These are phyloP conservation scores for Bugulina stolonifera DNA, from an alignment of 2,888 invertebrate species.

Conservation along the genomic window DNA sequence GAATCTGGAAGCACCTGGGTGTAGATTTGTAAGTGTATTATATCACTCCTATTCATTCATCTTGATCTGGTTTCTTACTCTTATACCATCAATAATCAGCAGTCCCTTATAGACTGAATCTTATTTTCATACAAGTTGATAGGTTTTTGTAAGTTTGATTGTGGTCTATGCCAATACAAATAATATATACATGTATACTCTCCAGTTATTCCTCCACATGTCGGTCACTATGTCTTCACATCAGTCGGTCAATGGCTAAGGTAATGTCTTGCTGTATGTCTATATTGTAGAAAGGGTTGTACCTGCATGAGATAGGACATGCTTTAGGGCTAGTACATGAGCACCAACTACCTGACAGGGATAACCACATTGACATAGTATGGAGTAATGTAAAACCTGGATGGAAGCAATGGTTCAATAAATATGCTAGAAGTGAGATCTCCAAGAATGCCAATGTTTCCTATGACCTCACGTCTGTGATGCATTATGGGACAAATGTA, in stretches of 20 bases:
- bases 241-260: too few species aligned
- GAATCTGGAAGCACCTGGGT: constrained; percentile 43
- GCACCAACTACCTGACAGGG: constrained; percentile 29
- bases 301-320: constrained; percentile 29
- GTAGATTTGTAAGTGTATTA: constrained; percentile 40
- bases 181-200: too few species aligned
- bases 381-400: constrained; percentile 25
- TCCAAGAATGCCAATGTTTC: background rate
- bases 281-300: constrained; percentile 29
- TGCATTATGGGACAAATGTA: constrained; percentile 29
- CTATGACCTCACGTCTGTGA: constrained; percentile 27
- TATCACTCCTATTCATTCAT: background rate
- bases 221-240: too few species aligned
- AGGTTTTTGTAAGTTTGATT: too few species aligned
- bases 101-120: too few species aligned
- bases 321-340: constrained; percentile 28
- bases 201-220: too few species aligned
- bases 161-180: too few species aligned
- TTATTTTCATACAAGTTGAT: too few species aligned
- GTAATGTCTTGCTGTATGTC: too few species aligned
- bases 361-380: constrained; percentile 25
- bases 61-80: too few species aligned
- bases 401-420: constrained; percentile 26
- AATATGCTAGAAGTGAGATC: constrained; percentile 17
- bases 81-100: too few species aligned